Evolutionary conservation across 2,113 vertebrate species (phyloP).

Genomic region (Corythoichthys haematopterus): DNA sequence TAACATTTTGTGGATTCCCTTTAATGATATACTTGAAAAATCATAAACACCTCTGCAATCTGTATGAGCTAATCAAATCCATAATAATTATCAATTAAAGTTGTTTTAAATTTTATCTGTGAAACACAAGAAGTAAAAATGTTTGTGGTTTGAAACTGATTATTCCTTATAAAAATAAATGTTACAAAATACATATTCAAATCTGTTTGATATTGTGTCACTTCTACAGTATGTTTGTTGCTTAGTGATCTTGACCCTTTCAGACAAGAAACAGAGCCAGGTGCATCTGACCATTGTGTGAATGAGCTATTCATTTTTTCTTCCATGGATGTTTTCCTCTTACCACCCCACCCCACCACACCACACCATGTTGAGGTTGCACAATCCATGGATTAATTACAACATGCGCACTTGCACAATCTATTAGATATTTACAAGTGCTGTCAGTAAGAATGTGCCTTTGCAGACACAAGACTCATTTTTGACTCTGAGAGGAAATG

Average conservation of each 20-base stretch:
- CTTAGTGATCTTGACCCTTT: too few species aligned
- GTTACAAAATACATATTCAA: background rate
- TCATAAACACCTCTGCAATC: background rate
- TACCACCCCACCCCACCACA: background rate
- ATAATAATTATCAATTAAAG: background rate
- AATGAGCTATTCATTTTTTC: background rate
- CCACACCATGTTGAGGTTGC: background rate
- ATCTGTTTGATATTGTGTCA: background rate
- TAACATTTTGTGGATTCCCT: background rate
- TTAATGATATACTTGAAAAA: background rate
- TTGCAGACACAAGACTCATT: background rate
- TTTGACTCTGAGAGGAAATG: background rate
- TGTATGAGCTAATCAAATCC: background rate
- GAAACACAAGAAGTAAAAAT: background rate
- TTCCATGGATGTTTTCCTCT: background rate
- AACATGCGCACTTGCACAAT: background rate
- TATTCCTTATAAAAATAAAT: background rate
- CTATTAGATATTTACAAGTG: background rate
- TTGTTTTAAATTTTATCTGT: background rate
- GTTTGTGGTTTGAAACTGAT: background rate
- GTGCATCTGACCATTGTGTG: background rate
- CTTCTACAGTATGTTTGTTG: background rate
- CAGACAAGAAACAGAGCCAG: too few species aligned
- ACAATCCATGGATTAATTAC: background rate
- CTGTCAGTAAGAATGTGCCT: background rate